Conservation (phyloP, 2,113 vertebrate species). For the Cyrtonyx montezumae region DNA sequence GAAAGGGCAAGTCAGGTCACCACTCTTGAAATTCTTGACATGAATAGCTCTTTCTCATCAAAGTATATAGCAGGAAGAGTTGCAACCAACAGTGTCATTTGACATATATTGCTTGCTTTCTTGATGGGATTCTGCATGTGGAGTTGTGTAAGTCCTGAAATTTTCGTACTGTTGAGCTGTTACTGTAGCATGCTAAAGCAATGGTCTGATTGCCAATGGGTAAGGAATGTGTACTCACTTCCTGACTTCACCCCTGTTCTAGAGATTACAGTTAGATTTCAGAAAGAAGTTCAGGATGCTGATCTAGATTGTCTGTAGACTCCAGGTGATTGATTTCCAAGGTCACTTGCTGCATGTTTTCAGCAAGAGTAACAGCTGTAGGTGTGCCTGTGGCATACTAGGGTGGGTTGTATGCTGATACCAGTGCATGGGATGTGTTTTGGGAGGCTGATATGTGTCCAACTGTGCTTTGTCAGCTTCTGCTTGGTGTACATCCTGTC, state of each 20-base stretch:
- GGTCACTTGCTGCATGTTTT: accelerated
- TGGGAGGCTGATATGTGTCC: neutral
- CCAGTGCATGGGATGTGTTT: accelerated
- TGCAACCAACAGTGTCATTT: accelerated
- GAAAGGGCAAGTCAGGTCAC: neutral
- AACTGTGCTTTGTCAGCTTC: accelerated
- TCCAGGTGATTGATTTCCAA: accelerated
- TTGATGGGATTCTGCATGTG: accelerated
- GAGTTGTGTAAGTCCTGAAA: accelerated
- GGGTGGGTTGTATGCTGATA: accelerated
- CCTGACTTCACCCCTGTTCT: neutral
- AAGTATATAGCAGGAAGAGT: accelerated
- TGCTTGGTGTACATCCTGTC: neutral
- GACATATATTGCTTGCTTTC: accelerated
- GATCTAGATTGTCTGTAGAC: neutral
- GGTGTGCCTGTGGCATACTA: neutral
- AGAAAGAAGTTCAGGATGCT: neutral
- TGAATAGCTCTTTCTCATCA: neutral
- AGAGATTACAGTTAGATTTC: accelerated
- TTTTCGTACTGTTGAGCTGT: accelerated
- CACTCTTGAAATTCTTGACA: accelerated
- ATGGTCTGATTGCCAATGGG: accelerated
- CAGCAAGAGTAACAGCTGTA: accelerated
- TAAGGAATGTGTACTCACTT: neutral
- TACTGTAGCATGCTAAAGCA: accelerated